Base-by-base conservation (phyloP, 1,140 invertebrate genomes). In the Conus ventricosus region DNA sequence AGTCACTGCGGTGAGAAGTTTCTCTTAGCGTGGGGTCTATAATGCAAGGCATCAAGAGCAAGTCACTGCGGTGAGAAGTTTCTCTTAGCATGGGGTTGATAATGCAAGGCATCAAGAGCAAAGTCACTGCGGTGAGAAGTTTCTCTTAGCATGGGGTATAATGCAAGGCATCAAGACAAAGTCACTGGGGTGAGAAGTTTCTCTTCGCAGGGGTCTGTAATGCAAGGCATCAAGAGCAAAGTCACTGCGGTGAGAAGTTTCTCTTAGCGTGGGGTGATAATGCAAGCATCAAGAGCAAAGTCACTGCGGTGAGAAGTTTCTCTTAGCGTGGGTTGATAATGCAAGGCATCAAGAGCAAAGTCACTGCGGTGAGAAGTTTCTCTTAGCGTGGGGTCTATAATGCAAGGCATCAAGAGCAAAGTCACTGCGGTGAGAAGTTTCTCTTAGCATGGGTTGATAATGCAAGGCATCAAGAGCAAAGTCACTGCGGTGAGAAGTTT, bases 321-420 rank as follows among this genome's bases (percentile, higher is more conserved):
- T n/a, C n/a, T n/a, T n/a, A n/a, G n/a, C n/a, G n/a, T n/a, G n/a
- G n/a, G n/a, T n/a, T n/a, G n/a, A n/a, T n/a, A n/a, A n/a, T n/a
- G 96, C 96, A 97, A 90, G 97, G 97, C 88, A 97, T 97, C 15
- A 96, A 96, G 92, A 96, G 96, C 27, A 97, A 97, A 95, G 96
- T 98, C 63, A 96, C 97, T 87, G 93, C 96, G 20, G 96, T 97
- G 95, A 96, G 95, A 95, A 20, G 17, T 25, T 8, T 75, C n/a
- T 23, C 57, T 60, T 60, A 39, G 39, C 39, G 3, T 39, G 39
- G 39, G 39, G 39, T 39, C 3, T 39, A 39, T 39, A 39, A 39
- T 39, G 96, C 96, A 97, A 90, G 97, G 97, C 88, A 97, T 97
- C 15, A 96, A 96, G 92, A 96, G 96, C 27, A 97, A 97, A 95